A percentile compares a stretch with the other conserved stretches of the same genome.
phyloP scores from a whole-genome alignment of 2,797 vertebrate genomes.

The Garrulus glandarius region DNA sequence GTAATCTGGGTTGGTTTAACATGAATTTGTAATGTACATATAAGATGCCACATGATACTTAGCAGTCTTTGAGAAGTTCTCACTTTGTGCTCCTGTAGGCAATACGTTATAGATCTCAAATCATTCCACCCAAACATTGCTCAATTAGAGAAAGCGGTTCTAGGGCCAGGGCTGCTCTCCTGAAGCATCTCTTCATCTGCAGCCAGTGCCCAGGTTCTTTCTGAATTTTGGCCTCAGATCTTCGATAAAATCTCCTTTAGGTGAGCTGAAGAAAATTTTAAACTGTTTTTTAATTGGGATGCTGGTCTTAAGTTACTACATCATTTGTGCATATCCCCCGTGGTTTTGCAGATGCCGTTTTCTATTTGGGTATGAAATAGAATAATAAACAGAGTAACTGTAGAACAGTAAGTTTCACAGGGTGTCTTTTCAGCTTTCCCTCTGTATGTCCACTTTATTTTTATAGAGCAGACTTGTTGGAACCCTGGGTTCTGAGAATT shows the following conservation, averaged over 20 bases:
- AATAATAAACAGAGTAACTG: neutral
- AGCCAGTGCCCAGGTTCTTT: neutral
- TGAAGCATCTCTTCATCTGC: neutral
- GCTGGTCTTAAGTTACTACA: neutral
- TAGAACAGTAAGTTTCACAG: neutral
- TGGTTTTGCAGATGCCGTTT: neutral
- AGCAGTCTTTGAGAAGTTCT: neutral
- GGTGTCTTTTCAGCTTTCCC: neutral
- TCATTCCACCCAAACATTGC: neutral
- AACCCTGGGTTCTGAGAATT: no score
- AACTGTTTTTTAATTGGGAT: neutral
- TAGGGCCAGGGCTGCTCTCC: neutral
- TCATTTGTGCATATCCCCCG: neutral
- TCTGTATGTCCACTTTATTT: rapidly evolving
- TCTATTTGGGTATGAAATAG: neutral
- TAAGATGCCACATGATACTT: rapidly evolving
- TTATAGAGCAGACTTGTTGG: neutral
- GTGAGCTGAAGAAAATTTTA: neutral
- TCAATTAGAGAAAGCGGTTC: neutral
- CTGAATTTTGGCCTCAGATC: neutral
- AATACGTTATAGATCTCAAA: neutral
- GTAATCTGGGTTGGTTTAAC: neutral
- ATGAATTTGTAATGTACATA: neutral
- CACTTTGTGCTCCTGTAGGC: neutral
- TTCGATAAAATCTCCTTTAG: neutral